Evolutionary conservation across 2,888 invertebrate genomes (phyloP).

Genomic region (Callyntrura guangdongensis): DNA sequence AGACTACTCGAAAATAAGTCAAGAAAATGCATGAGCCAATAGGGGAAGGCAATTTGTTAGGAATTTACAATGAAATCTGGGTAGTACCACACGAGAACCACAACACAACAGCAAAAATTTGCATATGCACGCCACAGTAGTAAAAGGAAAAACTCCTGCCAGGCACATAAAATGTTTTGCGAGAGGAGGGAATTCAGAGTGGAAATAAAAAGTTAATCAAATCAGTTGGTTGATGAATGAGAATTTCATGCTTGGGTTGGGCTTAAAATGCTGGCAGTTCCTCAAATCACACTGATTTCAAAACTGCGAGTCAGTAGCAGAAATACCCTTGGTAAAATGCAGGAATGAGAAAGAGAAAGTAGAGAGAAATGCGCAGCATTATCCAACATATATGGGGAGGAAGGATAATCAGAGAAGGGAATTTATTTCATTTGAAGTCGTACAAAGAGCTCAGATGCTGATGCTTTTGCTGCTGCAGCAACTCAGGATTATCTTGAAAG

Average conservation of each 20-base stretch:
- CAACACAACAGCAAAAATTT: neutral
- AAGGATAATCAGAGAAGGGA: neutral
- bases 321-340: neutral
- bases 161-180: neutral
- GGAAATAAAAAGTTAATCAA: constrained; percentile 57
- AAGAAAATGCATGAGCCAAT: neutral
- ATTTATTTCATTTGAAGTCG: neutral
- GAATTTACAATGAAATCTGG: neutral
- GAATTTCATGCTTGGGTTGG: constrained; percentile 75
- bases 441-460: too few relatives aligned
- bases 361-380: neutral
- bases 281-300: too few relatives aligned
- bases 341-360: neutral
- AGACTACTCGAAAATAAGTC: too few relatives aligned
- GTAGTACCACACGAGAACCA: neutral
- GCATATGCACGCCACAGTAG: neutral
- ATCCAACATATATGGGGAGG: neutral
- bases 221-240: constrained; percentile 74
- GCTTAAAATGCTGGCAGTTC: neutral
- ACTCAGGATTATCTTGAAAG: too few relatives aligned
- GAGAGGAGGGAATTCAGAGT: neutral
- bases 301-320: neutral
- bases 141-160: neutral
- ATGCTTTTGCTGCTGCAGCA: too few relatives aligned
- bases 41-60: neutral